phyloP scores from a whole-genome alignment of 1,140 invertebrate species.

The Bombus terrestris region DNA sequence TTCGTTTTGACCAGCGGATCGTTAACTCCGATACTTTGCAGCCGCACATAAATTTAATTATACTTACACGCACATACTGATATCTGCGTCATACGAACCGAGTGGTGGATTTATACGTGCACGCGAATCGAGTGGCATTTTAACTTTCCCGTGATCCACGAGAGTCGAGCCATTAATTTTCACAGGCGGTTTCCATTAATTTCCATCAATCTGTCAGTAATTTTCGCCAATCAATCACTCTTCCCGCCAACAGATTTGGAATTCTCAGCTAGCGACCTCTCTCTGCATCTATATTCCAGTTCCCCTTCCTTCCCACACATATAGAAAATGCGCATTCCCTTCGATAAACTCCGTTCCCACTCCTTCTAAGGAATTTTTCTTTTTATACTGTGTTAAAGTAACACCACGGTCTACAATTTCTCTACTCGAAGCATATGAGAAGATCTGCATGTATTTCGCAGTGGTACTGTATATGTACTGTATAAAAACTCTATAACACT shows the following conservation, averaged over 20 bases:
- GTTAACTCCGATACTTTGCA: constrained; percentile 43
- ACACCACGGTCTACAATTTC: too few relatives aligned
- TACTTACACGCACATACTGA: constrained; percentile 12
- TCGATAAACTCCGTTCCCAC: too few relatives aligned
- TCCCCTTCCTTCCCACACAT: neutral
- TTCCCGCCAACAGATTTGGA: constrained; percentile 3
- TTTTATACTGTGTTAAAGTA: too few relatives aligned
- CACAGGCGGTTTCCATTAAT: constrained; percentile 56
- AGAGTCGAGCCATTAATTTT: constrained; percentile 60
- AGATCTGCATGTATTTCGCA: too few relatives aligned
- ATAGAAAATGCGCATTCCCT: too few relatives aligned
- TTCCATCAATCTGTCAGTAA: constrained; percentile 68
- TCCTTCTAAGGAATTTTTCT: too few relatives aligned
- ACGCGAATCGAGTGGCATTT: constrained; percentile 42
- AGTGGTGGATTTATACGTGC: constrained; percentile 44
- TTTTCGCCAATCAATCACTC: constrained; percentile 67
- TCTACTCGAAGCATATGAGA: too few relatives aligned
- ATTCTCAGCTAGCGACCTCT: constrained; percentile 17
- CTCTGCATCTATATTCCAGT: neutral
- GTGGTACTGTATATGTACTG: too few relatives aligned
- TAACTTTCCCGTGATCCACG: constrained; percentile 48
- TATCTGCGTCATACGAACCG: constrained; percentile 23
- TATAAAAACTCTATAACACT: too few relatives aligned
- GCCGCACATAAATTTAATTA: constrained; percentile 45
- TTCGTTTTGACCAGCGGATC: constrained; percentile 5